Evolutionary conservation across 2,113 vertebrate species (phyloP).

Genomic region (Ailuropoda melanoleuca): DNA sequence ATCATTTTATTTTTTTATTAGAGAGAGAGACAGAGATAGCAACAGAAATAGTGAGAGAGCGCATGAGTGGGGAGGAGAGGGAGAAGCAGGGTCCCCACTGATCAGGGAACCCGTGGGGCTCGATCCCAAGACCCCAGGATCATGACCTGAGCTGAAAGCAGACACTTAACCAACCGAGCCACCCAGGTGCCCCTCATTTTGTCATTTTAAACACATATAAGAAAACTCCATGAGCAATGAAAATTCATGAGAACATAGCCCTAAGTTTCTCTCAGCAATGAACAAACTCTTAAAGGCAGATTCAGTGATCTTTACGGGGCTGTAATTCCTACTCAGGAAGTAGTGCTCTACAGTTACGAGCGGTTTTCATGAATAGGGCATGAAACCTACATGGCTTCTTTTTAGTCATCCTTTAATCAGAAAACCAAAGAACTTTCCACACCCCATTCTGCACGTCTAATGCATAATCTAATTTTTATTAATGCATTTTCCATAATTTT

Average conservation of each 20-base stretch:
- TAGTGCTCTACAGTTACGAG: not conserved
- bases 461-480: constrained; percentile 25
- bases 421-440: constrained; percentile 69
- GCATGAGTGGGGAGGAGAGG: no score
- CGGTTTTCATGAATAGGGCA: constrained; percentile 42
- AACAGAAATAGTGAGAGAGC: not conserved
- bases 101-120: no score
- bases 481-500: constrained; percentile 37
- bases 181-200: not conserved
- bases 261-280: constrained; percentile 43
- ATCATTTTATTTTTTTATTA: not conserved
- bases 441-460: not conserved
- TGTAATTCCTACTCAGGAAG: constrained; percentile 52
- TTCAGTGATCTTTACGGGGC: not conserved
- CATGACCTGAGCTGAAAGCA: not conserved
- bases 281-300: not conserved
- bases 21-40: not conserved
- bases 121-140: no score
- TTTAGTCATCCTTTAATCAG: constrained; percentile 64
- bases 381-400: constrained; percentile 39
- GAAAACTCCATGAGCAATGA: constrained; percentile 45
- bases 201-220: not conserved
- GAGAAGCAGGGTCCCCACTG: no score
- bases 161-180: not conserved
- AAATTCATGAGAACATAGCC: constrained; percentile 2